A percentile compares a stretch with the other conserved stretches of the same genome.
Evolutionary conservation across 2,113 vertebrate species (phyloP).

Genomic region (Tympanuchus pallidicinctus): DNA sequence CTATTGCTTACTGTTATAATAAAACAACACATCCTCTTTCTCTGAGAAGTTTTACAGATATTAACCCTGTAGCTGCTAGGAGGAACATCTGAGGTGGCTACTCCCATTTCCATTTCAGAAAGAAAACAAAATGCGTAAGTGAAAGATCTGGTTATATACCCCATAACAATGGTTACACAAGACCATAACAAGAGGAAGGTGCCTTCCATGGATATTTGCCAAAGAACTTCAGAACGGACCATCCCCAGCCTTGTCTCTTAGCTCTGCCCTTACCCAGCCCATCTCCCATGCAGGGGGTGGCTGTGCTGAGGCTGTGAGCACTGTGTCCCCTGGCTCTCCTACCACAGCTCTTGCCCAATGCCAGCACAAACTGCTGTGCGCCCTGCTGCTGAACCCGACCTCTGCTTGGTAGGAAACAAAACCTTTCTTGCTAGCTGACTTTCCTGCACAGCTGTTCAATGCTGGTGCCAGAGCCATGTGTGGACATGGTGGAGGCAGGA

Average conservation of each 20-base stretch:
- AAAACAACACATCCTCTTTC: neutral
- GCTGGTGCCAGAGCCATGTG: neutral
- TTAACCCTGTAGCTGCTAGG: neutral
- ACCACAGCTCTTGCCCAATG: rapidly evolving
- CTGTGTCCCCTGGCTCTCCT: neutral
- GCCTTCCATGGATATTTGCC: neutral
- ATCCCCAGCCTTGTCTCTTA: neutral
- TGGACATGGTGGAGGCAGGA: neutral
- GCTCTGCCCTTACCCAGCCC: neutral
- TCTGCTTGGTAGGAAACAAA: neutral
- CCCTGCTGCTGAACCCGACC: neutral
- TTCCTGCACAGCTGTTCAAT: neutral
- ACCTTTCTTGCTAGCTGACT: too few relatives aligned
- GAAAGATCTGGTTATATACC: neutral
- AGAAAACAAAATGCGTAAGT: neutral
- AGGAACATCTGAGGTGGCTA: neutral
- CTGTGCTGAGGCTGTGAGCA: neutral
- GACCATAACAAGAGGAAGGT: neutral
- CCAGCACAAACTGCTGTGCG: neutral
- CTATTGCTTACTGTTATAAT: neutral
- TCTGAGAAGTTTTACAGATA: neutral
- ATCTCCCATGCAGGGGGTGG: neutral
- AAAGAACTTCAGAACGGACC: neutral
- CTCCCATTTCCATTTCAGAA: neutral
- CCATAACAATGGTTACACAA: rapidly evolving